These are phyloP conservation scores for Proteles cristata DNA, from an alignment of 2,113 vertebrate genomes.

Conservation along the genomic window DNA sequence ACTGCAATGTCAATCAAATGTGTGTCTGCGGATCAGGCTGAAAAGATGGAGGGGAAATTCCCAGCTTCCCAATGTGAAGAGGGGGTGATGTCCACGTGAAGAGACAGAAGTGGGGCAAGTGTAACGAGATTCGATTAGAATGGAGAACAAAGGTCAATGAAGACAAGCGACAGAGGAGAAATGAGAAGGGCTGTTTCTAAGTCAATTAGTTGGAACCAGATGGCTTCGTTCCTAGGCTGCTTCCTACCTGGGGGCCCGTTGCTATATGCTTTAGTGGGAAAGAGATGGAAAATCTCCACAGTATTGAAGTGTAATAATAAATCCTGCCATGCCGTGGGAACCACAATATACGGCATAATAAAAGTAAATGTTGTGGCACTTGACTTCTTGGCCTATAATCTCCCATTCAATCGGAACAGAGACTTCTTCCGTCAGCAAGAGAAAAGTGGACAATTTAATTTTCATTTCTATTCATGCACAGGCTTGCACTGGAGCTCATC, in stretches of 20 bases:
- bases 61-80: conserved; percentile 86
- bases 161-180: conserved; percentile 80
- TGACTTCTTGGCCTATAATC: conserved; percentile 65
- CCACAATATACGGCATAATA: conserved; percentile 55
- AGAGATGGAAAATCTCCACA: background rate
- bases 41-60: conserved; percentile 67
- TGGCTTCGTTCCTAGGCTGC: conserved; percentile 48
- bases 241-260: background rate
- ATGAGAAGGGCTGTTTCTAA: conserved; percentile 66
- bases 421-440: conserved; percentile 66
- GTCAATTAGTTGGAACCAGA: conserved; percentile 60
- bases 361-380: conserved; percentile 74
- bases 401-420: conserved; percentile 72
- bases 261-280: conserved; percentile 17
- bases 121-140: conserved; percentile 85
- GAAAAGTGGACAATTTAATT: conserved; percentile 75
- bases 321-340: conserved; percentile 18
- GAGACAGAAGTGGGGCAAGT: conserved; percentile 82
- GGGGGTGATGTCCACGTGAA: conserved; percentile 83
- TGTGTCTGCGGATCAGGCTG: background rate
- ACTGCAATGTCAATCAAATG: background rate
- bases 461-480: conserved; percentile 65
- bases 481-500: conserved; percentile 53
- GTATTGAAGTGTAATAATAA: conserved; percentile 48
- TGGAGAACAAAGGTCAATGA: conserved; percentile 82